Evolutionary conservation across 2,113 vertebrate species (phyloP).

Genomic region (Zosterops hypoxanthus): DNA sequence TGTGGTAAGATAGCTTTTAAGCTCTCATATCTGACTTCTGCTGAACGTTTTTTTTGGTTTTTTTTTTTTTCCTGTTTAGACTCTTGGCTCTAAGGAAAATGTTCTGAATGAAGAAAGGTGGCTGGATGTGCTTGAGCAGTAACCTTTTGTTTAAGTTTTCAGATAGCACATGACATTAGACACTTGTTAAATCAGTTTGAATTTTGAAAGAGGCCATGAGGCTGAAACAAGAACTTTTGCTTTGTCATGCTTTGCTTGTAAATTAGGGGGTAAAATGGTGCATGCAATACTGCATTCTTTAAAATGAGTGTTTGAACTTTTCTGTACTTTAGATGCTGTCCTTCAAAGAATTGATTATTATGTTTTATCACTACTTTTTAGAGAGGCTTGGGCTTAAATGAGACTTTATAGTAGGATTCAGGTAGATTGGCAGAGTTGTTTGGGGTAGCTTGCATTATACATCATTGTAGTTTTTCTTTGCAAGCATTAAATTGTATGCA

Average conservation of each 20-base stretch:
- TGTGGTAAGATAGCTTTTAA: conserved; percentile 7
- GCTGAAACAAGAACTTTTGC: conserved; percentile 60
- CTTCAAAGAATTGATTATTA: conserved; percentile 28
- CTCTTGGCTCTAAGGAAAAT: conserved; percentile 45
- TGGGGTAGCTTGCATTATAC: background rate
- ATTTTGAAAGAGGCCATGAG: conserved; percentile 41
- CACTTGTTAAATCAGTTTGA: conserved; percentile 16
- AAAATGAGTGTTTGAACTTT: background rate
- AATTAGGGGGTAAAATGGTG: conserved; percentile 34
- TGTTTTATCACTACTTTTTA: background rate
- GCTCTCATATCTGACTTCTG: background rate
- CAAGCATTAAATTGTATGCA: conserved; percentile 19
- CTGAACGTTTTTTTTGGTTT: background rate
- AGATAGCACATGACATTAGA: background rate
- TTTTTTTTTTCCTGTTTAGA: conserved; percentile 15
- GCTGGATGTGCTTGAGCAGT: background rate
- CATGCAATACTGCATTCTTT: conserved; percentile 28
- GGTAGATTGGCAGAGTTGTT: conserved; percentile 4
- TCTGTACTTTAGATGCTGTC: background rate
- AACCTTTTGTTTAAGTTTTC: conserved; percentile 18
- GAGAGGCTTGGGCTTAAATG: background rate
- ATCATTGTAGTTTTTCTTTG: background rate
- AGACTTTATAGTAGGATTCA: background rate
- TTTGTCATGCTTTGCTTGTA: conserved; percentile 57
- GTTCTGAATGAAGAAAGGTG: conserved; percentile 3